phyloP scores from a whole-genome alignment of 2,888 invertebrate species.

The Drosophila birchii region DNA sequence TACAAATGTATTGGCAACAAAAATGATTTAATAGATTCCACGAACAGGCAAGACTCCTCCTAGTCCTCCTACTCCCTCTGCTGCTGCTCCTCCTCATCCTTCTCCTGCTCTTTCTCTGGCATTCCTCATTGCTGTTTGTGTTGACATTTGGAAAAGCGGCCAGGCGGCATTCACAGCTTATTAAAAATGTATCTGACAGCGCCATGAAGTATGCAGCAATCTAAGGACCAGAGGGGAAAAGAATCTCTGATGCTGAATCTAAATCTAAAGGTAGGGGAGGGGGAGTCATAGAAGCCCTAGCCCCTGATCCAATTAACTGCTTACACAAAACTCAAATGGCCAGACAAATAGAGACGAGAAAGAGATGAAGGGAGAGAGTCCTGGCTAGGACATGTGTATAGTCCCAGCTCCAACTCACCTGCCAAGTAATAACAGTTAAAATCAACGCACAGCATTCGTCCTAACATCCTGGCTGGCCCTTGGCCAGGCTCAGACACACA shows the following conservation, averaged over 20 bases:
- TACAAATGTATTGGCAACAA: constrained; percentile 66
- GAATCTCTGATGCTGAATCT: background rate
- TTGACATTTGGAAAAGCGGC: constrained; percentile 61
- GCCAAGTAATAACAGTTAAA: constrained; percentile 72
- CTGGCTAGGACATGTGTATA: constrained; percentile 53
- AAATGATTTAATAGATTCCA: constrained; percentile 72
- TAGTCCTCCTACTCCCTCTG: no score
- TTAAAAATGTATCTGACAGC: constrained; percentile 68
- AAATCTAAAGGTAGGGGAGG: background rate
- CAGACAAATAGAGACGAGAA: constrained; percentile 49
- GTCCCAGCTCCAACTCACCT: constrained; percentile 2
- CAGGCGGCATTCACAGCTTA: constrained; percentile 57
- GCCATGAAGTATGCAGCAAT: constrained; percentile 74
- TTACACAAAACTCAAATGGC: constrained; percentile 77
- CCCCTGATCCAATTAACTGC: constrained; percentile 80
- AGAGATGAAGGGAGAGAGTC: constrained; percentile 8
- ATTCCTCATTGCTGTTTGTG: constrained; percentile 30
- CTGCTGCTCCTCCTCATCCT: background rate
- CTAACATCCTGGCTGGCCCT: constrained; percentile 62
- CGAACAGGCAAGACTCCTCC: constrained; percentile 41
- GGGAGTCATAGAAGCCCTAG: constrained; percentile 13
- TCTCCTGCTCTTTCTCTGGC: constrained; percentile 21
- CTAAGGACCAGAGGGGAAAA: constrained; percentile 15
- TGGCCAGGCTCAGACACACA: constrained; percentile 57
- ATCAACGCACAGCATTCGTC: constrained; percentile 72